phyloP scores from a whole-genome alignment of 2,797 vertebrate genomes.

The Schizothorax lantsangensis region DNA sequence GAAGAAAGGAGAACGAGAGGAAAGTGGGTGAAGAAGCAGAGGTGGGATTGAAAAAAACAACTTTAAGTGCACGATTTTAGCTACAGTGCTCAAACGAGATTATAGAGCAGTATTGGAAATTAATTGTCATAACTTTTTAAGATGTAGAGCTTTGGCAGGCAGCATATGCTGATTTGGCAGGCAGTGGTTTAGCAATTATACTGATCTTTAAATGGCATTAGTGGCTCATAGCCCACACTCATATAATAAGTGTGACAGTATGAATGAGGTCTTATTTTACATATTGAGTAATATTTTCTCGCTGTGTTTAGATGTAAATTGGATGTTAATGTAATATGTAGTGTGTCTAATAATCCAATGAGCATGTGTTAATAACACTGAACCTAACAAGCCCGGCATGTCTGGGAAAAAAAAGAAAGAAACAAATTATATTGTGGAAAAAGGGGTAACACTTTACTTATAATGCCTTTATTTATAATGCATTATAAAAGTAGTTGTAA shows the following conservation, averaged over 20 bases:
- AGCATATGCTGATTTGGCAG: slow-evolving; percentile 9
- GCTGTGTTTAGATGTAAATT: slow-evolving; percentile 5
- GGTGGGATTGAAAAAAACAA: slow-evolving; percentile 43
- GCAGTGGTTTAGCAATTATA: slow-evolving; percentile 16
- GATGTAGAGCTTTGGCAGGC: neutral
- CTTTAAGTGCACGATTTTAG: neutral
- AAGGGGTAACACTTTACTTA: neutral
- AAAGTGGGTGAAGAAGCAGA: slow-evolving; percentile 49
- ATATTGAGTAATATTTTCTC: slow-evolving; percentile 4
- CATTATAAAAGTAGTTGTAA: neutral
- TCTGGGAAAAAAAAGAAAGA: neutral
- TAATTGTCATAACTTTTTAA: slow-evolving; percentile 11
- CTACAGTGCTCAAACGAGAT: neutral
- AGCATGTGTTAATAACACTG: neutral
- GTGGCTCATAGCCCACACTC: neutral
- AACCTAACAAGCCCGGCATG: neutral
- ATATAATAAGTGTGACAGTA: neutral
- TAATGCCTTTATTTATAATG: no score
- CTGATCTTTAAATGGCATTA: slow-evolving; percentile 27
- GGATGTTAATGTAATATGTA: neutral
- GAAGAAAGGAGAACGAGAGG: slow-evolving; percentile 52
- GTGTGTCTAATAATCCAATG: neutral
- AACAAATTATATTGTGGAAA: neutral
- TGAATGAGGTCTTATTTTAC: slow-evolving; percentile 1
- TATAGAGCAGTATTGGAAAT: neutral